Conservation (phyloP, 2,113 vertebrate species). For the Dissostichus mawsoni region DNA sequence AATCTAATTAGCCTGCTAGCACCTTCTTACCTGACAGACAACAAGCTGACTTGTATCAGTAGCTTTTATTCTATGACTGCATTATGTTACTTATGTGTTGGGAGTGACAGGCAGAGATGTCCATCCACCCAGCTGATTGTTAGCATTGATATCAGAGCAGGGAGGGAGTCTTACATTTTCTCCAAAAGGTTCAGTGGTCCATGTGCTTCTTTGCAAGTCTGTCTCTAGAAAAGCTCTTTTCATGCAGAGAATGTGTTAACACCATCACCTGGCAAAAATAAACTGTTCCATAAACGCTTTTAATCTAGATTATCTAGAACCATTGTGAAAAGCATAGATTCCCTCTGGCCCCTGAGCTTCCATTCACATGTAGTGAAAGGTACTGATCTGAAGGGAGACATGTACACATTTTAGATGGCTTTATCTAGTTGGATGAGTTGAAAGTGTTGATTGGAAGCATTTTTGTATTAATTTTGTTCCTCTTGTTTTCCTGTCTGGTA, state of each 20-base stretch:
- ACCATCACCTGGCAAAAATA: too few species aligned
- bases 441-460: background rate
- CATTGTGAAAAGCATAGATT: background rate
- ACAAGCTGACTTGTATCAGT: background rate
- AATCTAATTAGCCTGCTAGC: slow-evolving; percentile 21
- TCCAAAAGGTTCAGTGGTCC: background rate
- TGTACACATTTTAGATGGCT: background rate
- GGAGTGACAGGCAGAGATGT: background rate
- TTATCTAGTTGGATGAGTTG: background rate
- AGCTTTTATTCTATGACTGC: background rate
- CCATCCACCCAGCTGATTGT: background rate
- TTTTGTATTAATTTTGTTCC: background rate
- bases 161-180: background rate
- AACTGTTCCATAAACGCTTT: background rate
- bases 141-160: background rate
- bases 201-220: background rate
- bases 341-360: background rate
- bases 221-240: background rate
- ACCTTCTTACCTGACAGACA: background rate
- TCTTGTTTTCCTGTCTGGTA: background rate
- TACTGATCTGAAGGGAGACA: background rate
- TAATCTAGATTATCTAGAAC: background rate
- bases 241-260: background rate
- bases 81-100: background rate
- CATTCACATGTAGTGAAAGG: background rate